Conservation (phyloP, 2,888 invertebrate species). For the Athalia rosae region DNA sequence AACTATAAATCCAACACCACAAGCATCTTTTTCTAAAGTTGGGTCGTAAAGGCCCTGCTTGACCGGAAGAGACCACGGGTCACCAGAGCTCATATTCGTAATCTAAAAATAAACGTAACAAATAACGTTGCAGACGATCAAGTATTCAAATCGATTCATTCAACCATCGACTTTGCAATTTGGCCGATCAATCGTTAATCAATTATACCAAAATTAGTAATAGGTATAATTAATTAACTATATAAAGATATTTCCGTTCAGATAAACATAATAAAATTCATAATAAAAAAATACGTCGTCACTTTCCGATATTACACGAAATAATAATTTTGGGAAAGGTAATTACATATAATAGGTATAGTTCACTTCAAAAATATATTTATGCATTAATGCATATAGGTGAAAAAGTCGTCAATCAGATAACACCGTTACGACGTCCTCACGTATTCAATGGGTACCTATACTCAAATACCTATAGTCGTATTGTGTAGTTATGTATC, state of each 20-base stretch:
- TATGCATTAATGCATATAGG: not conserved
- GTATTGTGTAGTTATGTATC: too few relatives aligned
- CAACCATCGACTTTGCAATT: not conserved
- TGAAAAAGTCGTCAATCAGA: not conserved
- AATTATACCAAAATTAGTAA: too few relatives aligned
- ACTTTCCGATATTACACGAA: too few relatives aligned
- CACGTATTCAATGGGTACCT: not conserved
- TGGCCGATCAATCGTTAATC: not conserved
- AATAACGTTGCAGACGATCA: not conserved
- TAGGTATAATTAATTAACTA: too few relatives aligned
- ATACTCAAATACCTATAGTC: not conserved
- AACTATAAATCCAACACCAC: constrained; percentile 99
- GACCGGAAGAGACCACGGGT: constrained; percentile 88
- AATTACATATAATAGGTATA: not conserved
- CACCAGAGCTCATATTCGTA: constrained; percentile 75
- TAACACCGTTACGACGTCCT: constrained; percentile 9
- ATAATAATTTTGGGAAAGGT: too few relatives aligned
- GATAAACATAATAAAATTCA: too few relatives aligned
- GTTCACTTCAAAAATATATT: not conserved
- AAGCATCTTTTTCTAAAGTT: constrained; percentile 95
- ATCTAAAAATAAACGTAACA: constrained; percentile 59
- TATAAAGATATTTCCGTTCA: too few relatives aligned
- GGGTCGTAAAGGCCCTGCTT: constrained; percentile 98
- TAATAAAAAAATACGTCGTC: too few relatives aligned
- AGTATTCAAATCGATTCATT: not conserved